These are phyloP conservation scores for Netelia inedita DNA, from an alignment of 2,888 invertebrate species.

Conservation along the genomic window DNA sequence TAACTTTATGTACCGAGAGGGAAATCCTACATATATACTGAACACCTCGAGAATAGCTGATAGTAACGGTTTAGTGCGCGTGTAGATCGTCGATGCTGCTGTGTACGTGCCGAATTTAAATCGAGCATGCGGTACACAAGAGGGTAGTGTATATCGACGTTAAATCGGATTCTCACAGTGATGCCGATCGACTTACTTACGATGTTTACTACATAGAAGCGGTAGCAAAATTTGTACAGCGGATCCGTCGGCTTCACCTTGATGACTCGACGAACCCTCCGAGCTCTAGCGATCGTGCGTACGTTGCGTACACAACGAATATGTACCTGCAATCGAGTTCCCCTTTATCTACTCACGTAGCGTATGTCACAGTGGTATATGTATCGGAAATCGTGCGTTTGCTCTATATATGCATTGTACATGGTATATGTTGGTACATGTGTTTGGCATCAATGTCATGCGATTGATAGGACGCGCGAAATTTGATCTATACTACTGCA, in stretches of 20 bases:
- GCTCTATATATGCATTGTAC: neutral
- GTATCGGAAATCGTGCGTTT: neutral
- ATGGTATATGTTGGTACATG: neutral
- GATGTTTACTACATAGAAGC: neutral
- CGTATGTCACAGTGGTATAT: slow-evolving; percentile 10
- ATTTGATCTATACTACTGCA: slow-evolving; percentile 3
- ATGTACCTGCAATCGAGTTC: slow-evolving; percentile 40
- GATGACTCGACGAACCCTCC: neutral
- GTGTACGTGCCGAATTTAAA: slow-evolving; percentile 41
- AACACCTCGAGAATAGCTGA: neutral
- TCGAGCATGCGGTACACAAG: slow-evolving; percentile 37
- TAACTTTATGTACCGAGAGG: slow-evolving; percentile 53
- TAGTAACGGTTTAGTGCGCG: slow-evolving; percentile 16
- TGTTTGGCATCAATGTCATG: slow-evolving; percentile 15
- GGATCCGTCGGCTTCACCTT: slow-evolving; percentile 1
- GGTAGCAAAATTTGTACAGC: neutral
- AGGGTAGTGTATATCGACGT: neutral
- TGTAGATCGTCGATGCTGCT: slow-evolving; percentile 14
- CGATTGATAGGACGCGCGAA: slow-evolving; percentile 48
- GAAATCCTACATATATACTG: slow-evolving; percentile 45
- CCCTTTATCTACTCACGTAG: slow-evolving; percentile 38
- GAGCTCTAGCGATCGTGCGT: neutral
- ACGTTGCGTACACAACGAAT: slow-evolving; percentile 27
- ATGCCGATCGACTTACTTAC: slow-evolving; percentile 24
- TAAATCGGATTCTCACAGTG: neutral